Conservation (phyloP, 2,113 vertebrate genomes). For the Neomonachus schauinslandi region DNA sequence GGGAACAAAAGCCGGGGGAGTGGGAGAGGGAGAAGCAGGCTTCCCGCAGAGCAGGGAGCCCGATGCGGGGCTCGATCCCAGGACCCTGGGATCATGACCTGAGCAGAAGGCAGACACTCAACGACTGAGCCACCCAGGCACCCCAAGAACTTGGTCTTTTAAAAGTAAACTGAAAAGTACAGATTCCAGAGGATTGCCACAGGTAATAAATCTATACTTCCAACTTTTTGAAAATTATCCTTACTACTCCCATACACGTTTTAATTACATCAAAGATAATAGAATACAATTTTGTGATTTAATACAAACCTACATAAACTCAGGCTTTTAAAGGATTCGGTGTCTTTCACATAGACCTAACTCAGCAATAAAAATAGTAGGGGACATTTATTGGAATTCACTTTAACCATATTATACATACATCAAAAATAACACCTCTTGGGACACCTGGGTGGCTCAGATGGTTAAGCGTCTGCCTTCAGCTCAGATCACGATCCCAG, state of each 20-base stretch:
- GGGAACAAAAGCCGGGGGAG: no score
- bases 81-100: no score
- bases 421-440: background rate
- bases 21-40: no score
- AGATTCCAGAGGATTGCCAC: background rate
- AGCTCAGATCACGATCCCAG: no score
- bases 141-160: background rate
- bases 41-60: no score
- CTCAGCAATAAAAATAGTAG: background rate
- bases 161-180: background rate
- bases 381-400: background rate
- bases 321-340: background rate
- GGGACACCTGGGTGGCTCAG: no score
- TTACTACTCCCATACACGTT: background rate
- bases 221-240: background rate
- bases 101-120: no score
- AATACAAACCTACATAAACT: background rate
- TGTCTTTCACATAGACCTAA: slow-evolving; percentile 20
- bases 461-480: no score
- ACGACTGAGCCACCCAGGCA: no score
- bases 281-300: slow-evolving; percentile 12
- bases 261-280: background rate
- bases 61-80: no score
- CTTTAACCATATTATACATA: background rate
- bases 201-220: background rate